These are phyloP conservation scores for Oryctes rhinoceros DNA, from an alignment of 1,140 invertebrate genomes.

Conservation along the genomic window DNA sequence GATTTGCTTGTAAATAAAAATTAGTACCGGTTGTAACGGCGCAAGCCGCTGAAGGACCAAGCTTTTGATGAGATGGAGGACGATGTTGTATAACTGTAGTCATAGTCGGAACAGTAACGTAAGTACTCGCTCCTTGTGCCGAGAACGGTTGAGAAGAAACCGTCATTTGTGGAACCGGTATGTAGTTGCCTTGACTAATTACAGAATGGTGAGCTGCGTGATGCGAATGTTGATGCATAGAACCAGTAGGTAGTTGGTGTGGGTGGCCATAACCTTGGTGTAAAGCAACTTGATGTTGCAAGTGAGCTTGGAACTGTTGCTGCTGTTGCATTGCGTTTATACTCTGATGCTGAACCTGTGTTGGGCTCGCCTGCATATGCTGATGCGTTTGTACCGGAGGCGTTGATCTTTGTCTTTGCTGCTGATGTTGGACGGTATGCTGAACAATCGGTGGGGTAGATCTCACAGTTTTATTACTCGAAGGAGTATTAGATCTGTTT, in stretches of 20 bases:
- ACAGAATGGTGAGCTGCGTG: constrained; percentile 65
- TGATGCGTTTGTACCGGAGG: constrained; percentile 56
- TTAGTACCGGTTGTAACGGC: constrained; percentile 70
- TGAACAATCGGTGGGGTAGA: constrained; percentile 56
- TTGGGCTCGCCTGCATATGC: constrained; percentile 55
- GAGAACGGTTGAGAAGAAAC: constrained; percentile 67
- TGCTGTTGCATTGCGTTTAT: constrained; percentile 55
- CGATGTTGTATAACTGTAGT: constrained; percentile 65
- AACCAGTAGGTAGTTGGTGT: constrained; percentile 51
- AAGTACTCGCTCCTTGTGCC: constrained; percentile 61
- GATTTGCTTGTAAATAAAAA: constrained; percentile 71
- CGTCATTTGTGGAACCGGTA: constrained; percentile 62
- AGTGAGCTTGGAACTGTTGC: constrained; percentile 56
- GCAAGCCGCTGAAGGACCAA: constrained; percentile 64
- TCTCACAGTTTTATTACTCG: constrained; percentile 55
- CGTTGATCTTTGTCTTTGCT: constrained; percentile 57
- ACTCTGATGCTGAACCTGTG: constrained; percentile 45
- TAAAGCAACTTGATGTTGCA: constrained; percentile 39
- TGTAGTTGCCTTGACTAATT: constrained; percentile 67
- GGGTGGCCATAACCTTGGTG: constrained; percentile 56
- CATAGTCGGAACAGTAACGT: constrained; percentile 63
- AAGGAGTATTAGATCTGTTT: constrained; percentile 54
- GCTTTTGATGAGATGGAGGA: constrained; percentile 62
- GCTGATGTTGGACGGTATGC: constrained; percentile 51
- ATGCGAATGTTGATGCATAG: constrained; percentile 62